Evolutionary conservation across 2,113 vertebrate species (phyloP).

Genomic region (Oryzias celebensis): DNA sequence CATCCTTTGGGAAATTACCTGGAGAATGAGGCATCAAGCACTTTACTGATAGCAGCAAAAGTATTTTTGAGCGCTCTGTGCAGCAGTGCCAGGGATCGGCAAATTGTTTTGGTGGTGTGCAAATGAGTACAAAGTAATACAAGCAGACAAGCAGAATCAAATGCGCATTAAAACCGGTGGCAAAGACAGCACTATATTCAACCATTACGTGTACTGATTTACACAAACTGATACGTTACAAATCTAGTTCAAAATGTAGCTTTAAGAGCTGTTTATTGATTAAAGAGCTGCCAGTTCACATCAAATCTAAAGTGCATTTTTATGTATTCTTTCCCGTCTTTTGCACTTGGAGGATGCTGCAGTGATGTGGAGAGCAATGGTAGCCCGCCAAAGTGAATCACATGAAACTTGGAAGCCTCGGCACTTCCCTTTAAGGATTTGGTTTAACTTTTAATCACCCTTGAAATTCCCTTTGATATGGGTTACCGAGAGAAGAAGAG

Average conservation of each 20-base stretch:
- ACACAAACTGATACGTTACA: neutral
- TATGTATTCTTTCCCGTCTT: neutral
- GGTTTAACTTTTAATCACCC: constrained; percentile 71
- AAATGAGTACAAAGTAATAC: constrained; percentile 36
- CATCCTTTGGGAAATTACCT: constrained; percentile 62
- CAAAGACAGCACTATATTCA: neutral
- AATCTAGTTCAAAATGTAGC: neutral
- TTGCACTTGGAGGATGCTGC: neutral
- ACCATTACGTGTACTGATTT: neutral
- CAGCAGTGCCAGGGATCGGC: constrained; percentile 25
- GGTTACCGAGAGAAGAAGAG: constrained; percentile 40
- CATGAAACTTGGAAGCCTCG: constrained; percentile 14
- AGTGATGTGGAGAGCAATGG: constrained; percentile 15
- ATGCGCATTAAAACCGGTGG: constrained; percentile 1
- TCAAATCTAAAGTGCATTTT: neutral
- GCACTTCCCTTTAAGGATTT: constrained; percentile 47
- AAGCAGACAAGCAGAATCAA: constrained; percentile 12
- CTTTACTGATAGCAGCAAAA: constrained; percentile 50
- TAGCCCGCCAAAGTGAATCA: constrained; percentile 4
- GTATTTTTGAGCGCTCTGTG: constrained; percentile 28
- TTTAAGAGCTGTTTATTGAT: neutral
- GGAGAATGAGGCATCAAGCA: constrained; percentile 54
- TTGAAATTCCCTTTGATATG: constrained; percentile 70
- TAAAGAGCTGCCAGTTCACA: constrained; percentile 1
- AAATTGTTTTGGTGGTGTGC: constrained; percentile 32